Conservation (phyloP, 1,140 invertebrate genomes). For the Caenorhabditis latens region DNA sequence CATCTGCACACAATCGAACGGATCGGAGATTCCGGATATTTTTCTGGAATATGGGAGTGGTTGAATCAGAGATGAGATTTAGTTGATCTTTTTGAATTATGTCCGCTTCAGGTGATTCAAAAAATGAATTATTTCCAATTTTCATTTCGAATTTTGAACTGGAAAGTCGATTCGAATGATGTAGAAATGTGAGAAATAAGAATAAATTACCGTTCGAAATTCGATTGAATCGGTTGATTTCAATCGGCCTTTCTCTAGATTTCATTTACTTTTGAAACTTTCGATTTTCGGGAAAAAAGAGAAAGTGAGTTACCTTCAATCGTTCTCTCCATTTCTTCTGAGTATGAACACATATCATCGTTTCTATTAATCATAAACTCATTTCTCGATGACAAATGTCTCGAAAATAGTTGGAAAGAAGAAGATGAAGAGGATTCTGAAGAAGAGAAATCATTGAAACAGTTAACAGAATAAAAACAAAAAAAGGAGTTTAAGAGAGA, state of each 20-base stretch:
- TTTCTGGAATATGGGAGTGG: slow-evolving; percentile 20
- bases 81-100: not conserved
- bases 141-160: not conserved
- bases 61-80: not conserved
- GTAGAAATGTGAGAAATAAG: not conserved
- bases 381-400: slow-evolving; percentile 11
- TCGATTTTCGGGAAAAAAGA: not conserved
- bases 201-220: not conserved
- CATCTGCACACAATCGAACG: slow-evolving; percentile 26
- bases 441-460: not conserved
- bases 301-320: slow-evolving; percentile 30
- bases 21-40: slow-evolving; percentile 33
- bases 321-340: slow-evolving; percentile 36
- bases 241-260: not conserved
- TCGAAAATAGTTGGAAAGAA: not conserved
- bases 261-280: not conserved
- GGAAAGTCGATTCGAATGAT: not conserved
- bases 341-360: slow-evolving; percentile 47
- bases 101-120: not conserved
- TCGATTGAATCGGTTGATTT: not conserved
- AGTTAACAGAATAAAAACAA: not conserved
- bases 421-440: not conserved
- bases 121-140: not conserved
- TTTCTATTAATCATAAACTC: slow-evolving; percentile 28
- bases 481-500: not conserved